Evolutionary conservation across 2,888 invertebrate species (phyloP).

Genomic region (Nematopogon swammerdamellus): DNA sequence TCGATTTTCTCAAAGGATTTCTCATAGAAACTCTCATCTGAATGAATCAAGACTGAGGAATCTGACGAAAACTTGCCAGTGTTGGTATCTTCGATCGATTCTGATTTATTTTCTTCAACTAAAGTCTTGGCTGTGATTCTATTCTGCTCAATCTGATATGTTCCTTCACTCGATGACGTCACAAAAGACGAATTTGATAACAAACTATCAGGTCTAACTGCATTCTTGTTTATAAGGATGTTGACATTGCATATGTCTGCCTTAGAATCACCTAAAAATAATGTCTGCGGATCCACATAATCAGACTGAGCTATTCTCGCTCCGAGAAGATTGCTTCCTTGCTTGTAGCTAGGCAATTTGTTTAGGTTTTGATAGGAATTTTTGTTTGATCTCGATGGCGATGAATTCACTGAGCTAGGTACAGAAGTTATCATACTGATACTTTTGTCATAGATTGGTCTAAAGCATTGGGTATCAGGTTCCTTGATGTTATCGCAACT

Average conservation of each 20-base stretch:
- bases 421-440: constrained; percentile 32
- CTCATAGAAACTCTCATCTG: constrained; percentile 73
- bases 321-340: constrained; percentile 78
- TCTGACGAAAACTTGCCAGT: too few species aligned
- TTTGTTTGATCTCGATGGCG: constrained; percentile 35
- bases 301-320: constrained; percentile 87
- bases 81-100: constrained; percentile 11
- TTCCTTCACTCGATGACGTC: constrained; percentile 54
- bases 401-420: constrained; percentile 23
- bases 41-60: constrained; percentile 20
- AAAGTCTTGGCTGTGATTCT: constrained; percentile 17
- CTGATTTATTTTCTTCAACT: constrained; percentile 8
- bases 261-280: constrained; percentile 40
- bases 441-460: constrained; percentile 34
- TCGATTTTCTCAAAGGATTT: constrained; percentile 73
- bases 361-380: constrained; percentile 40
- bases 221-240: constrained; percentile 62
- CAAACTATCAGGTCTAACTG: constrained; percentile 48
- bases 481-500: constrained; percentile 38
- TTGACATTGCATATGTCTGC: constrained; percentile 51
- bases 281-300: constrained; percentile 76
- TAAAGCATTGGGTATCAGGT: constrained; percentile 15
- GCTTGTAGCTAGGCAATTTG: constrained; percentile 63
- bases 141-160: constrained; percentile 27
- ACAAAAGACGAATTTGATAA: constrained; percentile 58